Evolutionary conservation across 2,113 vertebrate species (phyloP).

Genomic region (Geococcyx californianus): DNA sequence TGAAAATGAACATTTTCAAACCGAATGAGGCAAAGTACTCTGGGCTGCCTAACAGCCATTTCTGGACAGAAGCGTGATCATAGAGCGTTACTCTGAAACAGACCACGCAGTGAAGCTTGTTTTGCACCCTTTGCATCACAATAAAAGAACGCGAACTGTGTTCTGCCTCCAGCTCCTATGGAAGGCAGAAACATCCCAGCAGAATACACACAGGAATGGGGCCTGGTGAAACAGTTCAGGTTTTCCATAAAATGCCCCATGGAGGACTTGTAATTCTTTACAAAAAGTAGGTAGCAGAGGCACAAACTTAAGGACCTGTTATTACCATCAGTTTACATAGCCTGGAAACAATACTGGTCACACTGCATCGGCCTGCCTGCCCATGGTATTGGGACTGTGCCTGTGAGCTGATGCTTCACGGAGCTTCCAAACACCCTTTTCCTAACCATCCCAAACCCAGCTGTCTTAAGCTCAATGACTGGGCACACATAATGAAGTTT

Average conservation of each 20-base stretch:
- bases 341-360: not conserved
- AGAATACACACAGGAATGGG: not conserved
- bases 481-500: not conserved
- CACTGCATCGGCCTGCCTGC: fast-evolving
- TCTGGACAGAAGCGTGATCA: not conserved
- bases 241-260: not conserved
- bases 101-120: no score
- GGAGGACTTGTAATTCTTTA: not conserved
- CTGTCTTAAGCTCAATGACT: not conserved
- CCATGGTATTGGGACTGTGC: no score
- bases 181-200: not conserved
- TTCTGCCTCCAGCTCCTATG: not conserved
- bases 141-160: not conserved
- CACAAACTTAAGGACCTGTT: not conserved
- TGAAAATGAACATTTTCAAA: not conserved
- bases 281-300: not conserved
- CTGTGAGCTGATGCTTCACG: not conserved
- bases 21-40: not conserved
- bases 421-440: no score
- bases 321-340: not conserved
- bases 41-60: not conserved
- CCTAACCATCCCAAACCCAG: not conserved
- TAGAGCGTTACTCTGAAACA: not conserved
- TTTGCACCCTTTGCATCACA: not conserved
- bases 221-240: not conserved